Percentiles rank a stretch among this genome's conserved stretches.
Conservation (phyloP, 2,113 vertebrate species). For the Campylorhamphus procurvoides region DNA sequence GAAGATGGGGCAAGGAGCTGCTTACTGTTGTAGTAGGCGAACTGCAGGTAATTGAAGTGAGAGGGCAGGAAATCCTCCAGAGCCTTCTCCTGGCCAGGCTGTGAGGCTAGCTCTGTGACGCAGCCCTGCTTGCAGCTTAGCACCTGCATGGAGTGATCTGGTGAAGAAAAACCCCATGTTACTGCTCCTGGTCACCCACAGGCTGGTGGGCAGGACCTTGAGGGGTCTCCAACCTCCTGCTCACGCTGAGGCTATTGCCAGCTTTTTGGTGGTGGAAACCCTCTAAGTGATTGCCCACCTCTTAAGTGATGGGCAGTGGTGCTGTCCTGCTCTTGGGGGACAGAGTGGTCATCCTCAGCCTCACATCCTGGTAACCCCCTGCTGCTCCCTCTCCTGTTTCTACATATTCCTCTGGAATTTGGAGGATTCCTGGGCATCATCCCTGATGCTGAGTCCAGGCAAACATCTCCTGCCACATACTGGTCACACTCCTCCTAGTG, state of each 20-base stretch:
- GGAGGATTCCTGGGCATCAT: neutral
- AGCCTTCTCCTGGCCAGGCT: conserved; percentile 83
- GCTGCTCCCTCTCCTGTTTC: neutral
- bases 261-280: neutral
- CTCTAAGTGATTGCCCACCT: neutral
- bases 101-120: conserved; percentile 82
- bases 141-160: conserved; percentile 94
- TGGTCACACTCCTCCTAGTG: neutral
- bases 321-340: neutral
- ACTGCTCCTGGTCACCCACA: neutral
- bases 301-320: neutral
- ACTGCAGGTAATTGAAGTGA: conserved; percentile 95
- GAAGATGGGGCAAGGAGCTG: fast-evolving
- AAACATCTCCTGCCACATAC: neutral
- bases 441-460: neutral
- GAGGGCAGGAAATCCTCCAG: conserved; percentile 92
- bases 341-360: neutral
- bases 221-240: neutral
- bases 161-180: neutral
- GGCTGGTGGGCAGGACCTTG: neutral
- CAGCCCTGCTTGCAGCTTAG: conserved; percentile 94
- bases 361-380: neutral
- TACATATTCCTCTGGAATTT: neutral
- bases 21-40: conserved; percentile 97
- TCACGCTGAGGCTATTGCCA: neutral